Conservation (phyloP, 2,888 invertebrate species). For the Eupithecia dodoneata region DNA sequence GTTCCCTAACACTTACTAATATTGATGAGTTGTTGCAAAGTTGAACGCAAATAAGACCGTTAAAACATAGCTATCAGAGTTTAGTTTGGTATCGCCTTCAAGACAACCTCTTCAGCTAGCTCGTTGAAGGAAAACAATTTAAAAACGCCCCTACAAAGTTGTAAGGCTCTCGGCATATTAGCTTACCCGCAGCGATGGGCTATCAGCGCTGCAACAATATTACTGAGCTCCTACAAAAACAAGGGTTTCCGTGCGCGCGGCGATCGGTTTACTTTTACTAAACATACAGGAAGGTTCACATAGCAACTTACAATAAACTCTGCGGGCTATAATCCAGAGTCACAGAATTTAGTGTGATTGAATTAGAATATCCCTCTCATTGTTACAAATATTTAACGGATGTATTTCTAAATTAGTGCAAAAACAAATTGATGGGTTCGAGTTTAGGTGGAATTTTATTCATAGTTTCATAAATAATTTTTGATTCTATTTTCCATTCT, state of each 20-base stretch:
- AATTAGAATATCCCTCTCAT: too few species aligned
- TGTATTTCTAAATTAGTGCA: too few species aligned
- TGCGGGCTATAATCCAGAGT: too few species aligned
- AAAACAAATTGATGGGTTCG: too few species aligned
- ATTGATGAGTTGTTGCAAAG: background rate
- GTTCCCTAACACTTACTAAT: background rate
- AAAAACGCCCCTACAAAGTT: conserved; percentile 5
- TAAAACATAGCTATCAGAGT: background rate
- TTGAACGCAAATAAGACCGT: background rate
- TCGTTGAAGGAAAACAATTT: conserved; percentile 13
- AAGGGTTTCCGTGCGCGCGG: background rate
- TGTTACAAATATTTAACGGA: too few species aligned
- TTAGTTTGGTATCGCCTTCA: background rate
- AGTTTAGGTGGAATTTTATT: too few species aligned
- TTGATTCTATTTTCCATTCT: too few species aligned
- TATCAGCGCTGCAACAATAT: conserved; percentile 5
- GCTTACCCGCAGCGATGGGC: conserved; percentile 9
- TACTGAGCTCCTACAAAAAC: background rate
- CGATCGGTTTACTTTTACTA: background rate
- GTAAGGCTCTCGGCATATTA: conserved; percentile 7
- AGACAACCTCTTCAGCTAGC: conserved; percentile 3
- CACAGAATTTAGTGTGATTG: too few species aligned
- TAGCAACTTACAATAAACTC: background rate
- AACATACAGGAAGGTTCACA: background rate
- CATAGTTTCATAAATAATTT: too few species aligned